Conservation (phyloP, 2,797 vertebrate genomes). For the Lacerta agilis region DNA sequence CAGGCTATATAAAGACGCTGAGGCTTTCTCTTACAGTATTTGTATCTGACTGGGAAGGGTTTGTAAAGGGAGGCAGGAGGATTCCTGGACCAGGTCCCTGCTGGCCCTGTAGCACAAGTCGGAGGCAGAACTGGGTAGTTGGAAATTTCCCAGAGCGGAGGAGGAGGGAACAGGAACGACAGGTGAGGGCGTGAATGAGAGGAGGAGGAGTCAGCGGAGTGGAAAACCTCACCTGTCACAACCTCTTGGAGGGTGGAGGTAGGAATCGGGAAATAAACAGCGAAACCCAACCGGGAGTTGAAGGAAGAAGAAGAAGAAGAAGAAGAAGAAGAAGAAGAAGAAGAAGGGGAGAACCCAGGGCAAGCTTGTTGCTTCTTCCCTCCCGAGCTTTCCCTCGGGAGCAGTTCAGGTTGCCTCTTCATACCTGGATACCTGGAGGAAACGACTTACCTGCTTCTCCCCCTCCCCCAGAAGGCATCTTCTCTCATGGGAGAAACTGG, state of each 20-base stretch:
- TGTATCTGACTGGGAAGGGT: background rate
- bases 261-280: conserved; percentile 38
- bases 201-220: background rate
- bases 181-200: conserved; percentile 39
- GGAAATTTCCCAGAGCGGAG: conserved; percentile 28
- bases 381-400: background rate
- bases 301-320: background rate
- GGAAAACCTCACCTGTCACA: conserved; percentile 28
- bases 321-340: background rate
- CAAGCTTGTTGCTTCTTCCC: background rate
- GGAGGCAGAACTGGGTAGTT: background rate
- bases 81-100: background rate
- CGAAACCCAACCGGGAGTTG: background rate
- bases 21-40: too few relatives aligned
- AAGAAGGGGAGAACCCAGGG: background rate
- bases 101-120: background rate
- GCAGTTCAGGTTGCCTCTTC: background rate
- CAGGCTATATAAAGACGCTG: background rate
- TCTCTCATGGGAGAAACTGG: conserved; percentile 59
- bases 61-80: background rate
- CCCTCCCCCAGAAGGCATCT: conserved; percentile 33
- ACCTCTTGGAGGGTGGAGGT: conserved; percentile 4
- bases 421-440: background rate
- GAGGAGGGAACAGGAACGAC: conserved; percentile 29
- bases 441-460: background rate